phyloP scores from a whole-genome alignment of 2,113 vertebrate genomes.

The Probosciger aterrimus region DNA sequence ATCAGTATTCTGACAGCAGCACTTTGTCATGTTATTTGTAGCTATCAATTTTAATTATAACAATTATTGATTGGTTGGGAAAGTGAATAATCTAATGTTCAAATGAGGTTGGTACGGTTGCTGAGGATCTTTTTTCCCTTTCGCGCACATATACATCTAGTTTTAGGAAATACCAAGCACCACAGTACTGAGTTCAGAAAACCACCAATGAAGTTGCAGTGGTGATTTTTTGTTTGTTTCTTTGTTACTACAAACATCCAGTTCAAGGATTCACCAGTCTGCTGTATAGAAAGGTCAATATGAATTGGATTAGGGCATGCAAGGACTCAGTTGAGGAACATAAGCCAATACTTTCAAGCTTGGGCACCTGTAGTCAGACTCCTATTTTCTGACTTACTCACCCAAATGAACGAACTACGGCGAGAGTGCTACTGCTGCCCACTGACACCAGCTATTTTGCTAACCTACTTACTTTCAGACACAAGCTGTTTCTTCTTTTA shows the following conservation, averaged over 20 bases:
- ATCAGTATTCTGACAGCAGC: constrained; percentile 81
- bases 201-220: neutral
- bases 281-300: neutral
- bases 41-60: constrained; percentile 91
- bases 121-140: neutral
- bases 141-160: neutral
- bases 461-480: constrained; percentile 13
- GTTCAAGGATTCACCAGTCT: neutral
- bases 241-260: neutral
- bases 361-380: neutral
- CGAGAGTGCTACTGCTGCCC: neutral
- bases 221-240: neutral
- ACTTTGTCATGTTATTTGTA: constrained; percentile 81
- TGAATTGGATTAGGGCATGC: neutral
- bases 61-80: constrained; percentile 84
- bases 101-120: constrained; percentile 30
- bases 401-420: neutral
- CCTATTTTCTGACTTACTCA: neutral
- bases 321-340: neutral
- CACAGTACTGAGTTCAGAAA: neutral
- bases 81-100: constrained; percentile 80
- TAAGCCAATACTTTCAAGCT: neutral
- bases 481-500: constrained; percentile 29
- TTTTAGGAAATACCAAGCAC: neutral
- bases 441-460: neutral